Conservation (phyloP, 2,797 vertebrate species). For the Limnodromus scolopaceus region DNA sequence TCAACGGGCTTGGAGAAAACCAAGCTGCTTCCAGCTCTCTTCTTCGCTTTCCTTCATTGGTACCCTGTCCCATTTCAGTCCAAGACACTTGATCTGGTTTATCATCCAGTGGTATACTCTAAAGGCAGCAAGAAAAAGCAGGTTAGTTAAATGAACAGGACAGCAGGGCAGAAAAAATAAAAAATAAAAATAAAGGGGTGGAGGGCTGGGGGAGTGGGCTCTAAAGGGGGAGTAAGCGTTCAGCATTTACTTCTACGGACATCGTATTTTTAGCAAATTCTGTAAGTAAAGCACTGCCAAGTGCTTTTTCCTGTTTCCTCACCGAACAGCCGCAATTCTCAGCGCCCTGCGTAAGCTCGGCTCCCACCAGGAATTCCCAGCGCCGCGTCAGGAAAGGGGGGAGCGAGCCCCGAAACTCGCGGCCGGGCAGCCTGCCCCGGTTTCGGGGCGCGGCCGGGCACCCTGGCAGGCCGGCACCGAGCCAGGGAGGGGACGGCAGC, state of each 20-base stretch:
- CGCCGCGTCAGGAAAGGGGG: fast-evolving
- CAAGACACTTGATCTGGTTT: slow-evolving; percentile 67
- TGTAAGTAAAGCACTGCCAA: background rate
- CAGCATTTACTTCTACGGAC: background rate
- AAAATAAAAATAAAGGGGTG: background rate
- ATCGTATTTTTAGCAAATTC: background rate
- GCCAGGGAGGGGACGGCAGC: background rate
- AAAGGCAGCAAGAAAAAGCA: background rate
- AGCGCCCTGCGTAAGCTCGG: fast-evolving
- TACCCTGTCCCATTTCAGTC: slow-evolving; percentile 70
- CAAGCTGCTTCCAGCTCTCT: slow-evolving; percentile 62
- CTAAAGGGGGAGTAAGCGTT: background rate
- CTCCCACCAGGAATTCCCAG: background rate
- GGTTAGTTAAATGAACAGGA: background rate
- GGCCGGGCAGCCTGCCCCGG: background rate
- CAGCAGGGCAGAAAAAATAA: background rate
- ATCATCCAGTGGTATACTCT: slow-evolving; percentile 47
- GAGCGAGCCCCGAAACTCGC: background rate
- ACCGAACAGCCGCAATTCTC: background rate
- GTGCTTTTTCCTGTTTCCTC: background rate
- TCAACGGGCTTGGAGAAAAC: slow-evolving; percentile 63
- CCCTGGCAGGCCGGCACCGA: background rate
- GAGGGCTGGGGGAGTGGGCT: background rate
- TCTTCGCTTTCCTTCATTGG: slow-evolving; percentile 66
- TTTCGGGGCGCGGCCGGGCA: background rate